Evolutionary conservation across 2,797 vertebrate genomes (phyloP).

Genomic region (Melanotaenia trifasciata): DNA sequence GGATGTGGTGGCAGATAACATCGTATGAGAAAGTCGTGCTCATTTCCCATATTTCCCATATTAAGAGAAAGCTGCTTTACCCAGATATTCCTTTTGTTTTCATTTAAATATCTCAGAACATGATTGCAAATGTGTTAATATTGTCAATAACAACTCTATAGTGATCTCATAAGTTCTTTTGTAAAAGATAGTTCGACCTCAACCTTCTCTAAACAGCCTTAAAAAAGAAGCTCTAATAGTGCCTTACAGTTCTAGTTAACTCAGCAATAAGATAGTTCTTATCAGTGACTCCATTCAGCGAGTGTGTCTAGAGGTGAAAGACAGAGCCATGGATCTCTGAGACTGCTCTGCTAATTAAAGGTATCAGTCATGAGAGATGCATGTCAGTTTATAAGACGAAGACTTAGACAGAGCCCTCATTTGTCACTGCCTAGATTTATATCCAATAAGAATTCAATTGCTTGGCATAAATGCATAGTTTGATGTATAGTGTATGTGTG

Average conservation of each 20-base stretch:
- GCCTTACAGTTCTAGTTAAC: constrained; percentile 24
- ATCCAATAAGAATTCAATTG: constrained; percentile 82
- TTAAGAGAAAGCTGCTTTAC: background rate
- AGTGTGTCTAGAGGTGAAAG: constrained; percentile 61
- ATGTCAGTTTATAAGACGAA: constrained; percentile 67
- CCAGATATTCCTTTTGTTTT: background rate
- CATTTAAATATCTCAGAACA: background rate
- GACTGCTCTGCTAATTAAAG: constrained; percentile 76
- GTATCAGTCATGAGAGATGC: constrained; percentile 74
- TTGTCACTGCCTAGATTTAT: constrained; percentile 76
- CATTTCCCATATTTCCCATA: background rate
- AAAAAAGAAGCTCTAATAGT: constrained; percentile 26
- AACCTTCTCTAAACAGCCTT: constrained; percentile 20
- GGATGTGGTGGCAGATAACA: background rate
- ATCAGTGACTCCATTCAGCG: constrained; percentile 39
- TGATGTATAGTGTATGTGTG: constrained; percentile 67
- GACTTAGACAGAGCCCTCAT: constrained; percentile 60
- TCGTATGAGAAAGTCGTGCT: background rate
- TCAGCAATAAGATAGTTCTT: constrained; percentile 49
- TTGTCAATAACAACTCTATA: background rate
- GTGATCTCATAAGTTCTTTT: constrained; percentile 5
- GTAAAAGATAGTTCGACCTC: constrained; percentile 6
- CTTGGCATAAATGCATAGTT: constrained; percentile 75
- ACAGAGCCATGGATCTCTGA: constrained; percentile 58
- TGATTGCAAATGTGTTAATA: background rate